Conservation (phyloP, 1,140 invertebrate genomes). For the Glomeris maerens region DNA sequence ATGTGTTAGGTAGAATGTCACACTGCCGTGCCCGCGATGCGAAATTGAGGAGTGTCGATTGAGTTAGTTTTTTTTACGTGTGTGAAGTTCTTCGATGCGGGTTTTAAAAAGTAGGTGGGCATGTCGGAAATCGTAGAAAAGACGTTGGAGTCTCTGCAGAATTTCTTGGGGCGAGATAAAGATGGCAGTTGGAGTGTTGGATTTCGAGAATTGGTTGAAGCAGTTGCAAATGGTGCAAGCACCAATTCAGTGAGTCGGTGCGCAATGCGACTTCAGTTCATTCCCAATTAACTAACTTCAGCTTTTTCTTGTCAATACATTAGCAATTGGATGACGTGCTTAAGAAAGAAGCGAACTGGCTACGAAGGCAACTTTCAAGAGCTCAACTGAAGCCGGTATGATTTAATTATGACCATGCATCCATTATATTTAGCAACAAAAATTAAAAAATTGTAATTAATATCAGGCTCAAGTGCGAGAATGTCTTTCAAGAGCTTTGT, state of each 20-base stretch:
- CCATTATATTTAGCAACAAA: not conserved
- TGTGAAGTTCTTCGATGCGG: too few species aligned
- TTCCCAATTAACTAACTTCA: not conserved
- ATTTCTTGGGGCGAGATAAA: not conserved
- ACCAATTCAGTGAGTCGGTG: not conserved
- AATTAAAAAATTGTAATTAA: not conserved
- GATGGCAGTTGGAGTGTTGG: not conserved
- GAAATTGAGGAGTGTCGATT: too few species aligned
- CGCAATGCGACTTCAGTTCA: not conserved
- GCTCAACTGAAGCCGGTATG: not conserved
- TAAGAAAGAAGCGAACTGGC: not conserved
- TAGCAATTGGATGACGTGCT: not conserved
- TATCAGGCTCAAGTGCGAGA: conserved; percentile 16
- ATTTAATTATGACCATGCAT: not conserved
- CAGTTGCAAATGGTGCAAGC: not conserved
- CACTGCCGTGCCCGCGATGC: too few species aligned
- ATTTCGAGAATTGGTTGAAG: not conserved
- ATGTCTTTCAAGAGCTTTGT: conserved; percentile 20
- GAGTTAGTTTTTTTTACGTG: too few species aligned
- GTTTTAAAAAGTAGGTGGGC: too few species aligned
- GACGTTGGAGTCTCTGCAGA: not conserved
- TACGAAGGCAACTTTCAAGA: not conserved
- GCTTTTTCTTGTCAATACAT: too few species aligned
- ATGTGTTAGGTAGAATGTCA: too few species aligned
- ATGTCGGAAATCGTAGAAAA: not conserved